Conservation (phyloP, 2,797 vertebrate genomes). For the Dendrocincla tyrannina region DNA sequence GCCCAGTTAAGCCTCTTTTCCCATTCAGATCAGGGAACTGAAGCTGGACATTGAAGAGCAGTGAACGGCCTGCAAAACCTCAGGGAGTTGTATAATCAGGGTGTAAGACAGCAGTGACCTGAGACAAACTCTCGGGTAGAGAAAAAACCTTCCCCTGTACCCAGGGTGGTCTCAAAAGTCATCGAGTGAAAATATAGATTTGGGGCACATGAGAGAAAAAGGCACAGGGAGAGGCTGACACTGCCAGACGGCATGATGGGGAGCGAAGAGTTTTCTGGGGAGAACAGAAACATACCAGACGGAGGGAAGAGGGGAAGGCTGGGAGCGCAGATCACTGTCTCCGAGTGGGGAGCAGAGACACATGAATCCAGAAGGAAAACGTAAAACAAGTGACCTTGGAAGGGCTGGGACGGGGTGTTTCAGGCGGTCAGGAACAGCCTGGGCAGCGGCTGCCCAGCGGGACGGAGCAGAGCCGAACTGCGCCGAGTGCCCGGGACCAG, state of each 20-base stretch:
- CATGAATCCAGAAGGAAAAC: not conserved
- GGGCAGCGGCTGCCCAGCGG: not conserved
- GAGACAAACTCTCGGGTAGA: accelerated
- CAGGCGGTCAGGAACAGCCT: not conserved
- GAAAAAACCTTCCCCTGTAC: not conserved
- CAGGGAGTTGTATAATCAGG: not conserved
- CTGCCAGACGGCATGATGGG: not conserved
- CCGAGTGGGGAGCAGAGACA: no score
- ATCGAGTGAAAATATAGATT: not conserved
- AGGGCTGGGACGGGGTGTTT: not conserved
- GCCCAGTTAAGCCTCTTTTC: not conserved
- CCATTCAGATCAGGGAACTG: not conserved
- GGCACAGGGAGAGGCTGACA: not conserved
- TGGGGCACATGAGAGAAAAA: not conserved
- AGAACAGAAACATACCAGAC: not conserved
- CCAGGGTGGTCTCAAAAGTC: not conserved
- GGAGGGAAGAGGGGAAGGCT: not conserved
- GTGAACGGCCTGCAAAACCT: not conserved
- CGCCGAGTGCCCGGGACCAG: not conserved
- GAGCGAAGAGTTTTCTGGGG: not conserved
- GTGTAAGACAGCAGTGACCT: not conserved
- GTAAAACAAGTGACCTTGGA: not conserved
- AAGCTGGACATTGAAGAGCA: not conserved
- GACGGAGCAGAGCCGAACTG: no score
- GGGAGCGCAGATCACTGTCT: not conserved